Conservation (phyloP, 2,888 invertebrate species). For the Phytoseiulus persimilis region DNA sequence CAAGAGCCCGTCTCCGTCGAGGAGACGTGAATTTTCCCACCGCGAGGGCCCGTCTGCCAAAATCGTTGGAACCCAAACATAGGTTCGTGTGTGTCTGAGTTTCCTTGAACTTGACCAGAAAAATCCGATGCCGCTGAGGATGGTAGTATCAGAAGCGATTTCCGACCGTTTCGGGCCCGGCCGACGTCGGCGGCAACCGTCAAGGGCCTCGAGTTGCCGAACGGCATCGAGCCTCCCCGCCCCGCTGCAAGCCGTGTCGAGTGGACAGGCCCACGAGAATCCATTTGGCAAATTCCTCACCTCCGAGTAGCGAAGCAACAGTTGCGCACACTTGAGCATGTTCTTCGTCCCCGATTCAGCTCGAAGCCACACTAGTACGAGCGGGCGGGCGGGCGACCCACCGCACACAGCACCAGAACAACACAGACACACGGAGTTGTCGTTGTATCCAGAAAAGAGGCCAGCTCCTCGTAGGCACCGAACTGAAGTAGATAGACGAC, state of each 20-base stretch:
- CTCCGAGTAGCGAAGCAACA: not conserved
- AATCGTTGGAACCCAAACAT: not conserved
- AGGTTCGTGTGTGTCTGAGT: not conserved
- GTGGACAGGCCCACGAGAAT: not conserved
- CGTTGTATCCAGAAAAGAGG: not conserved
- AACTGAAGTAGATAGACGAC: not conserved
- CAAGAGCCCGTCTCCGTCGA: not conserved
- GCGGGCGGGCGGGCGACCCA: no score
- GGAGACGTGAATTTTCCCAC: no score
- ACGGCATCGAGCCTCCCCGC: not conserved
- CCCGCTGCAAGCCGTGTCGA: not conserved
- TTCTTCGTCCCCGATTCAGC: not conserved
- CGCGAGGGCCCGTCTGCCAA: not conserved
- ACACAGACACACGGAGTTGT: not conserved
- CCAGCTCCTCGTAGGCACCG: not conserved
- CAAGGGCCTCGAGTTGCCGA: not conserved
- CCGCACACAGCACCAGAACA: not conserved
- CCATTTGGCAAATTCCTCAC: not conserved
- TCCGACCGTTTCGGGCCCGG: not conserved
- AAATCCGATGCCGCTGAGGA: not conserved
- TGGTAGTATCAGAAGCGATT: not conserved
- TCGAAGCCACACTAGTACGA: not conserved
- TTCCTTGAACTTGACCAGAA: not conserved
- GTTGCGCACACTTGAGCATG: not conserved
- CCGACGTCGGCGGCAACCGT: not conserved